Conservation (phyloP, 2,797 vertebrate genomes). For the Capromys pilorides region DNA sequence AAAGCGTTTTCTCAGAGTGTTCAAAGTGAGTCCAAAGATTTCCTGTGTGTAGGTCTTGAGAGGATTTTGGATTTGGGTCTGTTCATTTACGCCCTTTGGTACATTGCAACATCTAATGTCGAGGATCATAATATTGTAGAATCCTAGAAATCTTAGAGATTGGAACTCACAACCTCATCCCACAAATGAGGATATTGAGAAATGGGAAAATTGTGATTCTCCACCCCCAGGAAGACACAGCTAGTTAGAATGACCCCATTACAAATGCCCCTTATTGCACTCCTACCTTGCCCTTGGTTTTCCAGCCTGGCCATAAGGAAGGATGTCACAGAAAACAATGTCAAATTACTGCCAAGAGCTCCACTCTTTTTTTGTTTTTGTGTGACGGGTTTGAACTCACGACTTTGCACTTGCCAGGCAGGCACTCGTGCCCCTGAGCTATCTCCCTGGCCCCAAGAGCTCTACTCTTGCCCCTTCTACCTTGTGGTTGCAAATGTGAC, state of each 20-base stretch:
- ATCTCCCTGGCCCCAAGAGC: background rate
- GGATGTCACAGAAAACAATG: background rate
- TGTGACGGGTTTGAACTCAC: too few relatives aligned
- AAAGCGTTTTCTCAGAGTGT: conserved; percentile 94
- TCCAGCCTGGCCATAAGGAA: background rate
- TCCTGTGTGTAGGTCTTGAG: background rate
- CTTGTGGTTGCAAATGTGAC: background rate
- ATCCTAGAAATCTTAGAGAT: background rate
- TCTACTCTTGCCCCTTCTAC: too few relatives aligned
- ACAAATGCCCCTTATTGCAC: background rate
- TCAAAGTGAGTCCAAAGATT: conserved; percentile 88
- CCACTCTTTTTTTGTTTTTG: too few relatives aligned
- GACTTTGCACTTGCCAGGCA: too few relatives aligned
- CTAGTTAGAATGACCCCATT: background rate
- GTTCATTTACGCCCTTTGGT: background rate
- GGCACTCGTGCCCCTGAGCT: too few relatives aligned
- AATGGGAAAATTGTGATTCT: background rate
- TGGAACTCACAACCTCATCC: background rate
- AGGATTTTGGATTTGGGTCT: background rate
- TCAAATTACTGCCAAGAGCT: background rate
- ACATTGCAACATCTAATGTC: background rate
- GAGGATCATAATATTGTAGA: background rate
- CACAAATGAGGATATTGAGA: conserved; percentile 15
- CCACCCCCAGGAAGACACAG: background rate
- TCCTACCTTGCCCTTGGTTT: background rate